Percentiles rank a stretch among this genome's conserved stretches.
phyloP scores from a whole-genome alignment of 2,888 invertebrate species.

The Tachystola acroxantha region DNA sequence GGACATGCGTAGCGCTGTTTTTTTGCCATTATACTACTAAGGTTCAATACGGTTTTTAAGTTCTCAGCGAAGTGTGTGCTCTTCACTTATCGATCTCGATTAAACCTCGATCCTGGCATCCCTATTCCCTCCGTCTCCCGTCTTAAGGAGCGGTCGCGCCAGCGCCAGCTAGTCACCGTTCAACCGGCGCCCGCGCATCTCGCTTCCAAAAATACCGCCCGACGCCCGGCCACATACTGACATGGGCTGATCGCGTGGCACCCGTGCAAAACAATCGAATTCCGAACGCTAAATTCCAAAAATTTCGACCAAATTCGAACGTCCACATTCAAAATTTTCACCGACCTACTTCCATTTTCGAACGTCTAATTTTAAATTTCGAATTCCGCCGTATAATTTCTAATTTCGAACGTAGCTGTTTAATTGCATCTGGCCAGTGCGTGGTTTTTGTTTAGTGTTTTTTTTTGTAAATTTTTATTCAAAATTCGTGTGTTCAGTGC shows the following conservation, averaged over 20 bases:
- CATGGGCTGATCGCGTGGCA: constrained; percentile 29
- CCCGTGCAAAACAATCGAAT: constrained; percentile 5
- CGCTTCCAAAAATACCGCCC: constrained; percentile 59
- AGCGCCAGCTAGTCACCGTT: constrained; percentile 47
- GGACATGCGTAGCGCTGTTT: too few species aligned
- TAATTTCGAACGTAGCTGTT: not conserved
- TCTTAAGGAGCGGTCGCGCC: constrained; percentile 64
- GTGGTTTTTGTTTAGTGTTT: too few species aligned
- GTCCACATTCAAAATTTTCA: constrained; percentile 8
- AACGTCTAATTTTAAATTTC: constrained; percentile 5
- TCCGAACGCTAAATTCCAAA: constrained; percentile 12
- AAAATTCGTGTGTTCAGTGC: constrained; percentile 6
- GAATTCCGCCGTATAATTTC: not conserved
- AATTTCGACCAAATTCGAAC: constrained; percentile 2
- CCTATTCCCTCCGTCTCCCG: constrained; percentile 56
- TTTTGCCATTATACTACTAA: too few species aligned
- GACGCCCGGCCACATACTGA: constrained; percentile 41
- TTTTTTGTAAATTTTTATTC: not conserved
- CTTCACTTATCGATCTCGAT: too few species aligned
- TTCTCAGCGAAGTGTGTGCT: too few species aligned
- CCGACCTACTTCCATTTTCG: constrained; percentile 3
- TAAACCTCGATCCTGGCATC: too few species aligned
- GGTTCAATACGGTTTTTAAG: too few species aligned
- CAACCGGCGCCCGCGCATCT: constrained; percentile 57
- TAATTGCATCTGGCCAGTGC: not conserved